Evolutionary conservation across 1,140 invertebrate species (phyloP), one percentile per base, ranked within the genome.

Genomic region (Laupala kohalensis): DNA sequence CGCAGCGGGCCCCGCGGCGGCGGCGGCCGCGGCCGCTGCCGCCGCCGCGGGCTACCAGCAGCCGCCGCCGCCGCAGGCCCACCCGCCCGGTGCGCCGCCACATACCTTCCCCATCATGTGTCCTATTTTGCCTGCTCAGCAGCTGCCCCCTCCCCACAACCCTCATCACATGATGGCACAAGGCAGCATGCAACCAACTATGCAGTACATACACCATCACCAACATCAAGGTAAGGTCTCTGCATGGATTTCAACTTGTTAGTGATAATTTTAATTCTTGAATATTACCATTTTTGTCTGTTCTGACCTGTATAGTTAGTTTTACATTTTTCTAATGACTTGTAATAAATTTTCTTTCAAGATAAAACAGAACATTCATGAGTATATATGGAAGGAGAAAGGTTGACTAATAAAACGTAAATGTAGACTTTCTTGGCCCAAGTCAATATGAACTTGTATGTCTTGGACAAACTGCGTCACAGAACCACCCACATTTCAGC

Each of bases 181-280:
- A 25, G 29, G 25, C 19, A 71, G 70, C 65, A 71, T 71, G 63
- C 70, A 65, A 27, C 69, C 37, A 25, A 67, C 71, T n/a, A 64
- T 72, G 53, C 72, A 73, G 69, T 73, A 73, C 64, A 73, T 73
- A 25, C 72, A 73, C 29, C 72, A 73, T 24, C 72, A 73, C 25
- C 71, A 62, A 9, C 67, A 27, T 26, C 69, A 70, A 68, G 67
- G 67, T 68, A 29, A 68, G 27, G 28, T 15, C 24, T 26, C 9
- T 6, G 25, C n/a, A n/a, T 25, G 23, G 25, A 64, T 0, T 5
- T 5, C 5, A 5, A 5, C 19, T 64, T n/a, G 12, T 65, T 23
- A 25, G 64, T 23, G 5, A 25, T 19, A 25, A 65, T 65, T 3
- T 65, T 1, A n/a, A 24, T 24, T 24, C 5, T 5, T n/a, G 24